These are phyloP conservation scores for Fistularia tabacaria DNA, from an alignment of 2,797 vertebrate species.

Conservation along the genomic window DNA sequence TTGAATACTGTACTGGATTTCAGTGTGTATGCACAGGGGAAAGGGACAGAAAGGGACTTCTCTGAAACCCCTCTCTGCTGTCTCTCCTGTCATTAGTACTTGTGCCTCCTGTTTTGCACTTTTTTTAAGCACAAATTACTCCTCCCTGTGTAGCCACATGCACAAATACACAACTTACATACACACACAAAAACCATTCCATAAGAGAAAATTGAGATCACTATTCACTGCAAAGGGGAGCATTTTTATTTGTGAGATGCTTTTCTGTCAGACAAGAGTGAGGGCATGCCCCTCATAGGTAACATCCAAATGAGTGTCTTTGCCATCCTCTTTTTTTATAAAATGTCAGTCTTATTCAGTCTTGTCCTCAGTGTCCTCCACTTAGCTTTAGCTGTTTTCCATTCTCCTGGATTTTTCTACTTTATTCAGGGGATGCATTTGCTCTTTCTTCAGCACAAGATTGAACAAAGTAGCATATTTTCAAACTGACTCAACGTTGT, in stretches of 20 bases:
- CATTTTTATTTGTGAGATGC: constrained; percentile 54
- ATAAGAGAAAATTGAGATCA: constrained; percentile 31
- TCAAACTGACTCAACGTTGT: too few relatives aligned
- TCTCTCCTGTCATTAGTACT: constrained; percentile 29
- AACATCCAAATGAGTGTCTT: too few relatives aligned
- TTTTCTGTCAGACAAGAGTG: constrained; percentile 20
- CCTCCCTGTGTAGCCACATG: constrained; percentile 8
- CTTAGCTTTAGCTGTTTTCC: too few relatives aligned
- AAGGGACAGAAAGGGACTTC: not conserved
- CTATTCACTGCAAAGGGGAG: constrained; percentile 40
- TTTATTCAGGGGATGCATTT: too few relatives aligned
- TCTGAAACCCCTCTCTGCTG: constrained; percentile 19
- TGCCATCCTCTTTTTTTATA: too few relatives aligned
- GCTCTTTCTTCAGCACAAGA: too few relatives aligned
- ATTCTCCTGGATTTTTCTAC: too few relatives aligned
- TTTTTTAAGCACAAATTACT: not conserved
- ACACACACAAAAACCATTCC: constrained; percentile 19
- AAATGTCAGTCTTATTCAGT: too few relatives aligned
- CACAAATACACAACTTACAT: constrained; percentile 12
- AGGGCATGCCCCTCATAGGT: too few relatives aligned
- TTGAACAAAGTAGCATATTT: too few relatives aligned
- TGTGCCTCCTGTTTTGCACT: constrained; percentile 28
- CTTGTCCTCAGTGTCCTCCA: too few relatives aligned
- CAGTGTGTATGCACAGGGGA: not conserved
- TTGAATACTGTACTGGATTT: constrained; percentile 13